Conservation (phyloP, 2,113 vertebrate species). For the Bos javanicus region DNA sequence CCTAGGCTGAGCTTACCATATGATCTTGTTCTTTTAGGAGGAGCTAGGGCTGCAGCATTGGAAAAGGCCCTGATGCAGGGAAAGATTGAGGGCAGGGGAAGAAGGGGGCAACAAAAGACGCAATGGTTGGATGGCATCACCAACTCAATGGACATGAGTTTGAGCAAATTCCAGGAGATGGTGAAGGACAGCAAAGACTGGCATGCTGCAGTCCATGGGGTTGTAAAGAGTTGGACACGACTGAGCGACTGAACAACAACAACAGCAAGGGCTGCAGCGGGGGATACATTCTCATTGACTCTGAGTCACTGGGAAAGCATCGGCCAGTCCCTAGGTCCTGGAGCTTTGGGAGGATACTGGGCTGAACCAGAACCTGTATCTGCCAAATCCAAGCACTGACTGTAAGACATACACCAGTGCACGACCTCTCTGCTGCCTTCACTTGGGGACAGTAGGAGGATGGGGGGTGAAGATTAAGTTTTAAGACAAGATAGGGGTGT, state of each 20-base stretch:
- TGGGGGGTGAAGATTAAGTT: not conserved
- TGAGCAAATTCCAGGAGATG: not conserved
- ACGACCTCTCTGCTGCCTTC: not conserved
- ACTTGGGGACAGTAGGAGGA: not conserved
- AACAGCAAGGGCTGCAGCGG: not conserved
- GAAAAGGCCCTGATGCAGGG: not conserved
- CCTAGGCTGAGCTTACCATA: not conserved
- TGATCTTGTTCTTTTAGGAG: not conserved
- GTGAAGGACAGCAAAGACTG: not conserved
- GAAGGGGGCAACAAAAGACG: not conserved
- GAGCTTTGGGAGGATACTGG: not conserved
- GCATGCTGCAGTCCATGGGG: not conserved
- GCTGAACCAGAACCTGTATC: not conserved
- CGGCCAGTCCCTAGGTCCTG: not conserved
- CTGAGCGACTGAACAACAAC: not conserved
- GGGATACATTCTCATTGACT: not conserved
- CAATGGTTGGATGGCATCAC: not conserved
- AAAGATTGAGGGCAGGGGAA: not conserved
- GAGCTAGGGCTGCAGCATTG: not conserved
- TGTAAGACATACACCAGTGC: not conserved
- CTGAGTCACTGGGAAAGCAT: not conserved
- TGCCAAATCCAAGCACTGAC: not conserved
- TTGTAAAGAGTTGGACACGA: not conserved
- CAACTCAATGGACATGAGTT: not conserved
- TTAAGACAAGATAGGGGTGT: not conserved